Conservation (phyloP, 2,888 invertebrate genomes). For the Choristoneura rosaceana region DNA sequence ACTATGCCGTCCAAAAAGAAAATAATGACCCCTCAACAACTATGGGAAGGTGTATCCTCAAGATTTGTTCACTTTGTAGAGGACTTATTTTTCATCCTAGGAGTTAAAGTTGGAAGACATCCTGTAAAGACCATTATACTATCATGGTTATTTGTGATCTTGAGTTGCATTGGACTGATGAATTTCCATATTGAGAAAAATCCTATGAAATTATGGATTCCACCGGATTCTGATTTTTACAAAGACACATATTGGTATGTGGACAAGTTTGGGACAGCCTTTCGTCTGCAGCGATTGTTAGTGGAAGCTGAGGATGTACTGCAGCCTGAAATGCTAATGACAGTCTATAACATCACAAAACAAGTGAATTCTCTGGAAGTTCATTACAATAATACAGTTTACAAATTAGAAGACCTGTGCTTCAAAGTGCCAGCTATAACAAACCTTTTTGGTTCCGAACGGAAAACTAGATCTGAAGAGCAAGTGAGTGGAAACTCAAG, state of each 20-base stretch:
- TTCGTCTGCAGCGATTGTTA: conserved; percentile 87
- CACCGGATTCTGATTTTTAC: conserved; percentile 89
- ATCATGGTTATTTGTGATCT: conserved; percentile 82
- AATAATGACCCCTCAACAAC: conserved; percentile 67
- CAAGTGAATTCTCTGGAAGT: conserved; percentile 73
- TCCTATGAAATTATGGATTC: conserved; percentile 91
- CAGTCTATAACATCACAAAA: conserved; percentile 81
- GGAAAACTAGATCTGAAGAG: conserved; percentile 60
- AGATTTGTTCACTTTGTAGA: conserved; percentile 76
- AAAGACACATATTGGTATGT: conserved; percentile 90
- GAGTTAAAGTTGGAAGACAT: conserved; percentile 84
- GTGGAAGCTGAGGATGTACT: conserved; percentile 89
- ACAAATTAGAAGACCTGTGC: conserved; percentile 70
- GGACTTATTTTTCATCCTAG: conserved; percentile 84
- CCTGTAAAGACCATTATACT: conserved; percentile 87
- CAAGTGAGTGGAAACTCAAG: conserved; percentile 47
- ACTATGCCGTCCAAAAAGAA: conserved; percentile 68
- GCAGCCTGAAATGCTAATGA: conserved; percentile 84
- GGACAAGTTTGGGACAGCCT: conserved; percentile 87
- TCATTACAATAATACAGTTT: conserved; percentile 58
- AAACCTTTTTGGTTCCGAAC: conserved; percentile 63
- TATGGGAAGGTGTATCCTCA: conserved; percentile 77
- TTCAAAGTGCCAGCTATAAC: conserved; percentile 75
- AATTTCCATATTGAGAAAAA: conserved; percentile 90
- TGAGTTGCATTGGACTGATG: conserved; percentile 87